These are phyloP conservation scores for Melanaphis sacchari DNA, from an alignment of 1,140 invertebrate genomes.

Conservation along the genomic window DNA sequence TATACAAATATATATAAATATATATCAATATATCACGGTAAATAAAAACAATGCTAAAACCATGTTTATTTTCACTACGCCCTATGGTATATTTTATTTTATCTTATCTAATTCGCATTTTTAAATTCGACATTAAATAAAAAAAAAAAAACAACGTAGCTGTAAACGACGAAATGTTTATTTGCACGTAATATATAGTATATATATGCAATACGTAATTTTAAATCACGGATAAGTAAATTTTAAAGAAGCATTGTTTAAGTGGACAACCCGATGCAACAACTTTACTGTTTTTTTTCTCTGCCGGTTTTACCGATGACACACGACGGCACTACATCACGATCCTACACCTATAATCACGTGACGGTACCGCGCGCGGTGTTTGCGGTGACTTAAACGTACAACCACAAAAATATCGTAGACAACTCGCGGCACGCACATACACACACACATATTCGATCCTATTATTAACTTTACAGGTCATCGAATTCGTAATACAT, in stretches of 20 bases:
- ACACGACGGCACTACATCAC: neutral
- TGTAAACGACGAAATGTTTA: too few species aligned
- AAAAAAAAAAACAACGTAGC: too few species aligned
- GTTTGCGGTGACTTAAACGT: slow-evolving; percentile 37
- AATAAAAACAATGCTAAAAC: too few species aligned
- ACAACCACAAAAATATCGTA: neutral
- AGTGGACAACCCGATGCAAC: neutral
- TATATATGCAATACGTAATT: too few species aligned
- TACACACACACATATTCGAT: too few species aligned
- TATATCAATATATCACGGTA: too few species aligned
- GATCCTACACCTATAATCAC: neutral
- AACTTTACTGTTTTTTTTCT: neutral
- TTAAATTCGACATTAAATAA: too few species aligned
- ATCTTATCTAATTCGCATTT: too few species aligned
- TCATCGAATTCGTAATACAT: neutral
- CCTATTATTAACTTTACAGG: neutral
- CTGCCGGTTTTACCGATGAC: neutral
- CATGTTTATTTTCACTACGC: too few species aligned
- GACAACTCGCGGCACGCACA: neutral
- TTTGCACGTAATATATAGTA: too few species aligned
- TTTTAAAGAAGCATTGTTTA: neutral
- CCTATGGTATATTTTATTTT: too few species aligned
- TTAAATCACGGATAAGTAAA: neutral
- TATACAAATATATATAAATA: too few species aligned
- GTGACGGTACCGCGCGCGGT: neutral